Evolutionary conservation across 2,797 vertebrate species (phyloP), one percentile per base, ranked within the genome.

Genomic region (Mycteria americana): DNA sequence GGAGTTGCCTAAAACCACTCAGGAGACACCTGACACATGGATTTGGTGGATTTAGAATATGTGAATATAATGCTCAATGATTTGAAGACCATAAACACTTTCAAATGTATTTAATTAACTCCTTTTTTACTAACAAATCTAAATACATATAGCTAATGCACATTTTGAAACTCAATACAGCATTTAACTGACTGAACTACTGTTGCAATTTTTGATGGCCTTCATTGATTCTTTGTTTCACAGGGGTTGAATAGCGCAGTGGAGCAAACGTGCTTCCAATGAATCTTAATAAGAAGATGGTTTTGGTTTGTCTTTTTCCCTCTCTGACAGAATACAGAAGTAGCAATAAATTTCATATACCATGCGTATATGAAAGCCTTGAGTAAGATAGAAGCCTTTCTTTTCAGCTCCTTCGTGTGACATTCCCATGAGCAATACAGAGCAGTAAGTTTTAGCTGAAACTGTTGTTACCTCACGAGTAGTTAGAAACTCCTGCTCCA

Each of bases 401-500:
- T 80, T 88, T 78, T 79, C 54, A 78, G 41, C 19, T 69, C 7
- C 45, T 57, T 53, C 27, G 4, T 57, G 13, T 64, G 73, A 28
- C 45, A 10, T 88, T 92, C 27, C 30, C 37, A 28, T 15, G 19
- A 84, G 18, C 48, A 79, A 8, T 37, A 64, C 8, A 14, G 30
- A 28, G 21, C 65, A 51, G 22, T 78, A 46, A 48, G 37, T 46
- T 86, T 65, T 83, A 88, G 48, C 41, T 85, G 46, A 69, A 79
- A 5, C 0, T 33, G 23, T 73, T 77, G 31, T 57, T 43, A 18
- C 19, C 0, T 0, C 4, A 10, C 1, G 4, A 10, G 30, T 75
- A 12, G 3, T 39, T 84, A 54, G 41, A 84, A 85, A 57, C 19
- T 82, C 12, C 28, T 18, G 25, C 21, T 33, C 9, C 23, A 22